Base-by-base conservation (phyloP, 2,888 invertebrate genomes). In the Drosophila pseudotalamancana region DNA sequence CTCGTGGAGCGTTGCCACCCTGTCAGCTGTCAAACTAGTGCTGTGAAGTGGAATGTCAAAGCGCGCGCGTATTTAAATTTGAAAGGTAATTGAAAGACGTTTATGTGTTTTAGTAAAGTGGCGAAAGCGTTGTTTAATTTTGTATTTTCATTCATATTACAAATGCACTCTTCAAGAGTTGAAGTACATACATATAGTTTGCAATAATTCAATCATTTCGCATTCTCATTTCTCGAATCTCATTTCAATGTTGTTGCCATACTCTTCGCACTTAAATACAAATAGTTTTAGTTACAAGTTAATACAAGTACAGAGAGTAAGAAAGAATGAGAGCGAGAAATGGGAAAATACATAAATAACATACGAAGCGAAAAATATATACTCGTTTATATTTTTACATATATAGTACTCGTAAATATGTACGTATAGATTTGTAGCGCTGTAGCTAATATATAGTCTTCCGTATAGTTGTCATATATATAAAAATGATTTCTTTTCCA, bases 91-190 rank as follows among this genome's bases (percentile, higher is more conserved):
- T 16, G 1, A 11, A 37, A 49, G 11, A 11, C n/a, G 21, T 23
- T 12, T 6, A 5, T 63, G 40, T 65, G 72, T 72, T 83, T 80
- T 76, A 72, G 84, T 81, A 80, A 81, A 81, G 81, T 76, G 72
- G 81, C 81, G 81, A 81, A 84, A 81, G 81, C 81, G 67, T 73
- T 80, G 62, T 72, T 72, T 63, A 63, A 57, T 72, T 46, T 60
- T 56, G 45, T 66, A 66, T 65, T 62, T 66, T 66, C 72, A 65
- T 77, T 69, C 80, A 74, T 77, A 72, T 74, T 80, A 80, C 72
- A 80, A 79, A 77, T 72, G 65, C 66, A 83, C 80, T 80, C 80
- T 83, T 80, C 49, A 37, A 80, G 80, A 83, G 80, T 74, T 66
- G 54, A 67, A 82, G 64, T 80, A 67, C 62, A 60, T 53, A 61